Conservation (phyloP, 1,140 invertebrate species). For the Eumeta japonica region DNA sequence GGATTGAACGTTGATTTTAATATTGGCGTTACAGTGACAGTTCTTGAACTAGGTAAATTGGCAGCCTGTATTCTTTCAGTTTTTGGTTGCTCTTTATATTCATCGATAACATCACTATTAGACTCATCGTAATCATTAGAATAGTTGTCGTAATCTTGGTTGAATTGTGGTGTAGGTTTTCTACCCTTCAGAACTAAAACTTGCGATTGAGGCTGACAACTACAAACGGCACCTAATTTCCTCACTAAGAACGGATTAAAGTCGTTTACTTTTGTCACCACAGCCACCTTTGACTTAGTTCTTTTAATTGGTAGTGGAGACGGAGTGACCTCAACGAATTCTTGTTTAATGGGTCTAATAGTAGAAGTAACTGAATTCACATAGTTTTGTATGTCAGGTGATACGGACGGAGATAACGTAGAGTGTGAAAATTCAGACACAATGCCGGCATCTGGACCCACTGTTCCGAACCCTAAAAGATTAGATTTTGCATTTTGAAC, state of each 20-base stretch:
- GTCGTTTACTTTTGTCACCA: conserved; percentile 67
- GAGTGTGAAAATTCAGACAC: conserved; percentile 23
- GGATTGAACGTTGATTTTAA: conserved; percentile 49
- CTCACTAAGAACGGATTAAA: conserved; percentile 67
- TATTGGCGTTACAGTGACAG: conserved; percentile 29
- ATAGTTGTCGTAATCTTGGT: conserved; percentile 30
- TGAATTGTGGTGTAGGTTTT: conserved; percentile 30
- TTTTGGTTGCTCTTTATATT: conserved; percentile 26
- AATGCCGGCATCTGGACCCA: conserved; percentile 39
- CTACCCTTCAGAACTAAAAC: conserved; percentile 56
- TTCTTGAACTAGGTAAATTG: too few species aligned
- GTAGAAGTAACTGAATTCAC: conserved; percentile 28
- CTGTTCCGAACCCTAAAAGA: conserved; percentile 35
- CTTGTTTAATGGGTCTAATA: conserved; percentile 33
- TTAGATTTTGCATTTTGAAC: conserved; percentile 46
- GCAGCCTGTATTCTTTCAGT: conserved; percentile 14
- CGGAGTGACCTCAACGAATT: conserved; percentile 36
- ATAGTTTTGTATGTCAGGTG: too few species aligned
- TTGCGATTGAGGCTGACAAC: conserved; percentile 68
- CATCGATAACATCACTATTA: conserved; percentile 30
- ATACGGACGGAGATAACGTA: conserved; percentile 17
- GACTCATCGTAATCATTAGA: conserved; percentile 25
- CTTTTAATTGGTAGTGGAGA: conserved; percentile 24
- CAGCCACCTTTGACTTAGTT: conserved; percentile 54
- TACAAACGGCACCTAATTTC: conserved; percentile 73